Conservation (phyloP, 2,113 vertebrate genomes). For the Actenoides lindsayi region DNA sequence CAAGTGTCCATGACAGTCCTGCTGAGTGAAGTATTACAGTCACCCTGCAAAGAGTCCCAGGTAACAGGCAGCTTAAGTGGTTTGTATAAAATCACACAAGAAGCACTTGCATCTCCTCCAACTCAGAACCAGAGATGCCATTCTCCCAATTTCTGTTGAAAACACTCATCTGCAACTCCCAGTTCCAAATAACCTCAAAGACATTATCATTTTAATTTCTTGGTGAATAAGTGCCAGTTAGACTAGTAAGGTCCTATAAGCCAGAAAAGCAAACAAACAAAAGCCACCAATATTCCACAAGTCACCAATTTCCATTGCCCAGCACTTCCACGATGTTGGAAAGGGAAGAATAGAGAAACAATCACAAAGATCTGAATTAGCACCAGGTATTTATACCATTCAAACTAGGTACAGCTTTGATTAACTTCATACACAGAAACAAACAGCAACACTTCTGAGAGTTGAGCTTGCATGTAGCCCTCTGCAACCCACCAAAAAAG, state of each 20-base stretch:
- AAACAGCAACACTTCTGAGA: neutral
- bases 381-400: neutral
- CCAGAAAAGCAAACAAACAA: neutral
- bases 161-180: neutral
- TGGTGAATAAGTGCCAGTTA: neutral
- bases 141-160: neutral
- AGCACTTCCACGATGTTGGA: neutral
- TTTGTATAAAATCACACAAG: neutral
- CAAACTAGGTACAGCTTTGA: neutral
- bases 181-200: neutral
- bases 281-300: neutral
- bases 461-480: neutral
- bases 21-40: neutral
- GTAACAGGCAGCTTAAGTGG: neutral
- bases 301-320: neutral
- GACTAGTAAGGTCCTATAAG: neutral
- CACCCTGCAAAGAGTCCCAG: neutral
- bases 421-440: neutral
- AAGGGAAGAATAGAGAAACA: neutral
- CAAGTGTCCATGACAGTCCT: accelerated
- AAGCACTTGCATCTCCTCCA: neutral
- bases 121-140: neutral
- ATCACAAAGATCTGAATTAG: neutral
- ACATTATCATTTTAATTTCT: neutral
- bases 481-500: neutral